Evolutionary conservation across 2,888 invertebrate species (phyloP), one percentile per base, ranked within the genome.

Genomic region (Clanis bilineata): DNA sequence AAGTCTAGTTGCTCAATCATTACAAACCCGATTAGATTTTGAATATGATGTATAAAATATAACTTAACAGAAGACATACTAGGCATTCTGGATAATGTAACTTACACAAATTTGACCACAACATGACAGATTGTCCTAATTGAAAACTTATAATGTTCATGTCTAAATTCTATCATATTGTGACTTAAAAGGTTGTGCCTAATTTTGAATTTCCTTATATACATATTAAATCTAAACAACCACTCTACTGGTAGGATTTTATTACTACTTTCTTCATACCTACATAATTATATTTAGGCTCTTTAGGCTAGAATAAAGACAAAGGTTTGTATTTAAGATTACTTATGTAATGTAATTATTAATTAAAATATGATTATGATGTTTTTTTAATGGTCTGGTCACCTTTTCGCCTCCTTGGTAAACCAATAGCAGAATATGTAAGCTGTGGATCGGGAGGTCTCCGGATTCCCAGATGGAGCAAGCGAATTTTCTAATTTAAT

Each of bases 1-100:
- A 82, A 68, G 70, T 68, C 63, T 78, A 78, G 79, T 78, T 85
- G 88, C 86, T 86, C 85, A 87, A 84, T 58, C 39, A 28, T 12
- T n/a, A 0, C 47, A 58, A 51, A 4, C 3, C 18, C 1, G n/a
- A 51, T 47, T 38, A 9, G 36, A 15, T 32, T 36, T 22, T 15
- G 4, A 15, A 12, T 9, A 23, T 32, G 5, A 3, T 32, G 9
- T 32, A 6, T 32, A 32, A 32, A 32, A 32, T 32, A 32, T 32
- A 5, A 32, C n/a, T n/a, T n/a, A n/a, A n/a, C n/a, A n/a, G n/a
- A n/a, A n/a, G n/a, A n/a, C n/a, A n/a, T n/a, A n/a, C n/a, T n/a
- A n/a, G n/a, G n/a, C n/a, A n/a, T n/a, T n/a, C n/a, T n/a, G n/a
- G n/a, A n/a, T n/a, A n/a, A n/a, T n/a, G n/a, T n/a, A n/a, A n/a